Evolutionary conservation across 2,797 vertebrate genomes (phyloP).

Genomic region (Bryconaethiops microstoma): DNA sequence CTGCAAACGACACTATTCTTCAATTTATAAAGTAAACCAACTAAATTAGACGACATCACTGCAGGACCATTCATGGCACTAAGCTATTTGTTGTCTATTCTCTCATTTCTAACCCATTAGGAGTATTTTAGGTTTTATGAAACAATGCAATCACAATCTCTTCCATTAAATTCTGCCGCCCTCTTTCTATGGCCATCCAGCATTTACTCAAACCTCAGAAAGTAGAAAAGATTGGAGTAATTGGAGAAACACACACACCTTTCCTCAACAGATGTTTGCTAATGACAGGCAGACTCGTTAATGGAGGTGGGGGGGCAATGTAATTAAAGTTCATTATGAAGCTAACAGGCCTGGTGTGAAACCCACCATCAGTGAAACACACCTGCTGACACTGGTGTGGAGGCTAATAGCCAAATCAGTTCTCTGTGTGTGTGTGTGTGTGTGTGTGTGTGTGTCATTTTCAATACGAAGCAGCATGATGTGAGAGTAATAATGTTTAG

Average conservation of each 20-base stretch:
- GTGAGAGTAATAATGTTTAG: too few relatives aligned
- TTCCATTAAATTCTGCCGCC: not conserved
- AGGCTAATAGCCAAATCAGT: not conserved
- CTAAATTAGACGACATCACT: too few relatives aligned
- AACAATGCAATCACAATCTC: too few relatives aligned
- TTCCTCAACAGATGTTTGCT: constrained; percentile 5
- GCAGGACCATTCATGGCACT: too few relatives aligned
- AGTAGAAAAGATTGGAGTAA: not conserved
- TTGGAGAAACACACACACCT: not conserved
- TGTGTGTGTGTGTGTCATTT: not conserved
- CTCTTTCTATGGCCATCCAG: not conserved
- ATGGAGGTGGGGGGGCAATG: not conserved
- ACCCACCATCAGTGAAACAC: not conserved
- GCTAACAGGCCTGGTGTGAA: constrained; percentile 15
- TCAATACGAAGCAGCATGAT: not conserved
- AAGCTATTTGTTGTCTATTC: too few relatives aligned
- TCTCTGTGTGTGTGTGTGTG: not conserved
- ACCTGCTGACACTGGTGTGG: constrained; percentile 18
- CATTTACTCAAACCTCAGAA: not conserved
- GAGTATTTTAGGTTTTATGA: too few relatives aligned
- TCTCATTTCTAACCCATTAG: too few relatives aligned
- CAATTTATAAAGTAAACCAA: too few relatives aligned
- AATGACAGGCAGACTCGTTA: constrained; percentile 13
- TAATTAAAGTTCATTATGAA: constrained; percentile 19
- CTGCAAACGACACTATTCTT: too few relatives aligned